phyloP scores from a whole-genome alignment of 2,888 invertebrate species.

The Xestia sexstrigata region DNA sequence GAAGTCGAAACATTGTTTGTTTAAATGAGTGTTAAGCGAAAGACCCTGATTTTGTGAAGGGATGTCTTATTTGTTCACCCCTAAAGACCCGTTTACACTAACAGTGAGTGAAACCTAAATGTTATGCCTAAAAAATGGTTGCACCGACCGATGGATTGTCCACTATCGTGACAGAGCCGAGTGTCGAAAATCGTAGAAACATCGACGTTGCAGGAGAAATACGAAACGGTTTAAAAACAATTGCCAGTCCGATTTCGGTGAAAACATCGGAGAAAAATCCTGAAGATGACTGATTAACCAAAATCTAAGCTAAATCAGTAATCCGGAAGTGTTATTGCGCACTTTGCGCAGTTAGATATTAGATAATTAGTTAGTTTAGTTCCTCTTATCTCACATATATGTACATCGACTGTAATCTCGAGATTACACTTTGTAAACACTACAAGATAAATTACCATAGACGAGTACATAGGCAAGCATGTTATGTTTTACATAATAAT shows the following conservation, averaged over 20 bases:
- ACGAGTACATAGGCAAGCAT: neutral
- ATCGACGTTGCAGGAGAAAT: neutral
- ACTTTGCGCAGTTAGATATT: slow-evolving; percentile 20
- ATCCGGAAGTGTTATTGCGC: slow-evolving; percentile 15
- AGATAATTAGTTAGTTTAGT: slow-evolving; percentile 31
- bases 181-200: neutral
- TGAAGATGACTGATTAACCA: slow-evolving; percentile 10
- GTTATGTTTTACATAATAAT: slow-evolving; percentile 9
- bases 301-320: neutral
- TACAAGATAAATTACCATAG: slow-evolving; percentile 52
- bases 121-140: neutral
- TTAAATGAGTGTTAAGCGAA: no score
- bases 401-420: slow-evolving; percentile 43
- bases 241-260: neutral
- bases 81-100: neutral
- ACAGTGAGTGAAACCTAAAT: neutral
- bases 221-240: neutral
- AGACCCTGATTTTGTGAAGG: neutral
- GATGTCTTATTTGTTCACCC: neutral
- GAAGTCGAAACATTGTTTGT: no score
- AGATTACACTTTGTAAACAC: slow-evolving; percentile 55
- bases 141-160: no score
- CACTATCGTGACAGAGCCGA: neutral
- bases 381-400: slow-evolving; percentile 40
- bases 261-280: neutral